Evolutionary conservation across 2,113 vertebrate species (phyloP).

Genomic region (Bujurquina vittata): DNA sequence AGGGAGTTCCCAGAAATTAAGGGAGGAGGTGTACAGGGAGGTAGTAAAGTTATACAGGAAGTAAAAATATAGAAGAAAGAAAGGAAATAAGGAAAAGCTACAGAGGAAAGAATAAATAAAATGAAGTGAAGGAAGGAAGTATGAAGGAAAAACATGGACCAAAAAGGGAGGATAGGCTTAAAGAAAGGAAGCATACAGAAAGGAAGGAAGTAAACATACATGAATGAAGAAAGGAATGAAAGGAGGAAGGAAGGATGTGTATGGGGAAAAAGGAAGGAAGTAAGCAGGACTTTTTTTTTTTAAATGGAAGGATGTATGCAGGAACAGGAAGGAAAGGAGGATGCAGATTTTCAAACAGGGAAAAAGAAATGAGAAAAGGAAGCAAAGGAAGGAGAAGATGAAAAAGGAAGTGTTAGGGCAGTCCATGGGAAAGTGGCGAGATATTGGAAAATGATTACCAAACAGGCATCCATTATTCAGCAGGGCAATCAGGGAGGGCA

Average conservation of each 20-base stretch:
- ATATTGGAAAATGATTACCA: constrained; percentile 84
- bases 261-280: neutral
- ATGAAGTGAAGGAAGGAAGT: neutral
- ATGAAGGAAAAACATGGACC: neutral
- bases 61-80: neutral
- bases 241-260: neutral
- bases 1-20: no score
- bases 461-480: constrained; percentile 84
- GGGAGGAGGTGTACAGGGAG: no score
- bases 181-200: neutral
- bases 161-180: neutral
- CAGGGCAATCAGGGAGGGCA: constrained; percentile 78
- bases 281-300: no score
- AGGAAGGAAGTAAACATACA: neutral
- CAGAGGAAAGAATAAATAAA: neutral
- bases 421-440: constrained; percentile 50
- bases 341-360: neutral
- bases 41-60: no score
- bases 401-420: neutral
- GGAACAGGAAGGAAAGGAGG: neutral
- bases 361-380: neutral
- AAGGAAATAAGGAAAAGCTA: neutral
- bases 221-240: neutral
- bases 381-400: neutral
- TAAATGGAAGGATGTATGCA: neutral